Conservation (phyloP, 2,113 vertebrate genomes). For the Charadrius vociferus region DNA sequence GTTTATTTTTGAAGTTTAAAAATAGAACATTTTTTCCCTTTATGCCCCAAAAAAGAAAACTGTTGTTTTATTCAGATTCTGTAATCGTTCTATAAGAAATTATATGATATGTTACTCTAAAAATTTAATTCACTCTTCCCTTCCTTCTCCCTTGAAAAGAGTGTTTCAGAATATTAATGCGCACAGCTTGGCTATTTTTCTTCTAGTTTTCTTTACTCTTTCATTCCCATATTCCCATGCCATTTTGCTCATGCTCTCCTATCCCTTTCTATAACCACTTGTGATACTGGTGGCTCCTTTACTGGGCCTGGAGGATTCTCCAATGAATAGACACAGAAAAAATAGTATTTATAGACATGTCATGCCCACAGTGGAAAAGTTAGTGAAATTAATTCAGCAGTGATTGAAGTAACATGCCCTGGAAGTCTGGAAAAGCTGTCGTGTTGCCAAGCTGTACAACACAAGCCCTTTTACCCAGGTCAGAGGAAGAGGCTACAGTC, state of each 20-base stretch:
- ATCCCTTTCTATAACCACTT: neutral
- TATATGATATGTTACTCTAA: neutral
- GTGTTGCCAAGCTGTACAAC: neutral
- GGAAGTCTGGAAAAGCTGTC: neutral
- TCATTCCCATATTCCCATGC: neutral
- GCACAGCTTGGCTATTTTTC: neutral
- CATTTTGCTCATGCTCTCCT: neutral
- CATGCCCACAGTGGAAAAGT: neutral
- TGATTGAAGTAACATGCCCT: neutral
- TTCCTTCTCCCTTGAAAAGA: neutral
- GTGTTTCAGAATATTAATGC: neutral
- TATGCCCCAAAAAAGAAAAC: neutral
- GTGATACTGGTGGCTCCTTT: neutral
- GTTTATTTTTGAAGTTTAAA: neutral
- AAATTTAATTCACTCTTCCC: neutral
- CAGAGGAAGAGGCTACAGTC: neutral
- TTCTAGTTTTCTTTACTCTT: neutral
- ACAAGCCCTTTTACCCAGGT: neutral
- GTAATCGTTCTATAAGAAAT: neutral
- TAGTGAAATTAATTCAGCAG: neutral
- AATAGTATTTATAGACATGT: neutral
- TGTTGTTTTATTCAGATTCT: neutral
- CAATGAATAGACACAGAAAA: neutral
- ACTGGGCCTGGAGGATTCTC: neutral
- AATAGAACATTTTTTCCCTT: neutral